phyloP scores from a whole-genome alignment of 1,140 invertebrate genomes.

The Zaprionus ornatus region DNA sequence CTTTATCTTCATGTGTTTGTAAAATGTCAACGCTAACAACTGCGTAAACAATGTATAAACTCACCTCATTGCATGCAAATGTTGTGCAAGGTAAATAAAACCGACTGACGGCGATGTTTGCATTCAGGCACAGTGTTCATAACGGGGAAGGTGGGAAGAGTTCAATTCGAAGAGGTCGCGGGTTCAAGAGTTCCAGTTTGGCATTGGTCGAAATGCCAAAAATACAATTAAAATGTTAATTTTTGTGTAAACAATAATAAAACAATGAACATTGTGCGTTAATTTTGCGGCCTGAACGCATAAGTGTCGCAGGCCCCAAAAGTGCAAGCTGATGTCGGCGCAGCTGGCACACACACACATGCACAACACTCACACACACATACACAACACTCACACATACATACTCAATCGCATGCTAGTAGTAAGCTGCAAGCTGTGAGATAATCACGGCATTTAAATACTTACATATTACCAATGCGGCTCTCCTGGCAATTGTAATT shows the following conservation, averaged over 20 bases:
- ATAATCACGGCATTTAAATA: constrained; percentile 57
- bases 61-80: constrained; percentile 20
- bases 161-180: neutral
- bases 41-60: constrained; percentile 46
- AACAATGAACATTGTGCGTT: constrained; percentile 47
- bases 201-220: constrained; percentile 29
- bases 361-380: constrained; percentile 1
- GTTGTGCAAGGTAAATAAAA: constrained; percentile 31
- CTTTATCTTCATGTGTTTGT: neutral
- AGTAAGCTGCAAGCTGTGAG: constrained; percentile 24
- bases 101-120: neutral
- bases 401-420: neutral
- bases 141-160: neutral
- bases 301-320: constrained; percentile 2
- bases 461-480: constrained; percentile 41
- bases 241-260: constrained; percentile 54
- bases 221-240: constrained; percentile 70
- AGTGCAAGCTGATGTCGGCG: constrained; percentile 23
- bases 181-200: neutral
- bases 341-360: neutral
- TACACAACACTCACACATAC: neutral
- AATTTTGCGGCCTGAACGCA: constrained; percentile 27
- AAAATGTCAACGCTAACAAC: constrained; percentile 36
- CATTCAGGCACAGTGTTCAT: neutral
- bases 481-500: constrained; percentile 34